Conservation (phyloP, 2,797 vertebrate genomes). For the Lates japonicus region DNA sequence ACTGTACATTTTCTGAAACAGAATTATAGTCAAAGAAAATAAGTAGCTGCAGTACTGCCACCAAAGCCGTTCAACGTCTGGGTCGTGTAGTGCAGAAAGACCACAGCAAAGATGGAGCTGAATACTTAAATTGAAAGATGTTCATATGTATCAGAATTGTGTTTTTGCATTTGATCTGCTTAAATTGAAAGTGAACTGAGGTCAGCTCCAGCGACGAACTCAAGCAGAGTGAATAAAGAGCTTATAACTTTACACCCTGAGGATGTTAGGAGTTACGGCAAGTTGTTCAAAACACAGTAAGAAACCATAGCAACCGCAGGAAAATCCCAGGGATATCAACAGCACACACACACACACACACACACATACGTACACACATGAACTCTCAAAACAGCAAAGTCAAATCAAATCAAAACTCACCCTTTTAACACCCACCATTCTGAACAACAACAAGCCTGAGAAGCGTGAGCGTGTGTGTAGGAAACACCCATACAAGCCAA, state of each 20-base stretch:
- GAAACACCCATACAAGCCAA: constrained; percentile 76
- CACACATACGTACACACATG: constrained; percentile 7
- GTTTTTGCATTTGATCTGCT: constrained; percentile 45
- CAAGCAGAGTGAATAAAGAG: constrained; percentile 28
- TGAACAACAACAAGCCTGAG: constrained; percentile 75
- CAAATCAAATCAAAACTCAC: constrained; percentile 73
- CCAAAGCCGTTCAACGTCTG: background rate
- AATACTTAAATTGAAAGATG: constrained; percentile 1
- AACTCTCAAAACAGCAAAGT: constrained; percentile 39
- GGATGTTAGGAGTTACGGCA: constrained; percentile 65
- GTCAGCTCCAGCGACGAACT: constrained; percentile 36
- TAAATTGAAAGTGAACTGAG: constrained; percentile 58
- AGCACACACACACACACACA: constrained; percentile 16
- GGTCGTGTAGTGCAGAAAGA: background rate
- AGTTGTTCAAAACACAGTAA: constrained; percentile 69
- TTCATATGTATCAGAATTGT: background rate
- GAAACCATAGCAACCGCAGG: constrained; percentile 73
- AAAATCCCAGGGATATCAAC: constrained; percentile 63
- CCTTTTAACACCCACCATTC: constrained; percentile 73
- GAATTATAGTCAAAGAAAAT: background rate
- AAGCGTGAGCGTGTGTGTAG: constrained; percentile 67
- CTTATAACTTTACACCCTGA: constrained; percentile 56
- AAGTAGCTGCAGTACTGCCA: background rate
- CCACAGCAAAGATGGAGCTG: background rate
- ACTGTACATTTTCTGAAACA: background rate